Evolutionary conservation across 2,888 invertebrate species (phyloP).

Genomic region (Rotaria socialis): DNA sequence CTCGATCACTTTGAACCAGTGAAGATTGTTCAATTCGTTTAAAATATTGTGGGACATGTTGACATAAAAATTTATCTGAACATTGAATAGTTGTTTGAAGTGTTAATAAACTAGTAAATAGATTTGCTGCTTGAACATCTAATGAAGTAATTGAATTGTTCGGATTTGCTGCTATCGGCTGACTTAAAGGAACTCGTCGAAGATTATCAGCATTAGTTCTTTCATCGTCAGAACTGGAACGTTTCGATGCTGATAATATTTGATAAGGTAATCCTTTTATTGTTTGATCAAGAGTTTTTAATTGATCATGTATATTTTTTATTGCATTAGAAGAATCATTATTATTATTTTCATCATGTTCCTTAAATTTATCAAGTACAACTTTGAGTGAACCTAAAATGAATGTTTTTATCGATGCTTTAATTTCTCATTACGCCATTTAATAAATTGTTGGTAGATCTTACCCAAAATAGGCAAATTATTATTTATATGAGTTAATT

Average conservation of each 20-base stretch:
- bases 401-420: background rate
- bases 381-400: background rate
- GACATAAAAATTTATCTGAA: background rate
- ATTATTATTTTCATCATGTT: background rate
- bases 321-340: background rate
- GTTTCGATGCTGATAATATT: background rate
- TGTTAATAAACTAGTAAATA: constrained; percentile 1
- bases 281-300: background rate
- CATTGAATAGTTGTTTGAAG: background rate
- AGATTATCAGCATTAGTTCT: background rate
- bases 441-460: background rate
- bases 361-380: background rate
- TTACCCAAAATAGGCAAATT: background rate
- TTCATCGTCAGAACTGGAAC: background rate
- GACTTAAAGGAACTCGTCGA: background rate
- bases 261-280: background rate
- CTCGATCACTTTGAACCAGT: background rate
- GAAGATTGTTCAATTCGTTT: constrained; percentile 13
- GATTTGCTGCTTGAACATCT: background rate
- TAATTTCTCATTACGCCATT: no score
- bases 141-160: background rate
- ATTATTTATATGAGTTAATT: background rate
- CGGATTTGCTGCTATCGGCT: background rate
- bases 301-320: background rate
- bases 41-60: background rate